Evolutionary conservation across 2,888 invertebrate species (phyloP).

Genomic region (Drosophila cracens): DNA sequence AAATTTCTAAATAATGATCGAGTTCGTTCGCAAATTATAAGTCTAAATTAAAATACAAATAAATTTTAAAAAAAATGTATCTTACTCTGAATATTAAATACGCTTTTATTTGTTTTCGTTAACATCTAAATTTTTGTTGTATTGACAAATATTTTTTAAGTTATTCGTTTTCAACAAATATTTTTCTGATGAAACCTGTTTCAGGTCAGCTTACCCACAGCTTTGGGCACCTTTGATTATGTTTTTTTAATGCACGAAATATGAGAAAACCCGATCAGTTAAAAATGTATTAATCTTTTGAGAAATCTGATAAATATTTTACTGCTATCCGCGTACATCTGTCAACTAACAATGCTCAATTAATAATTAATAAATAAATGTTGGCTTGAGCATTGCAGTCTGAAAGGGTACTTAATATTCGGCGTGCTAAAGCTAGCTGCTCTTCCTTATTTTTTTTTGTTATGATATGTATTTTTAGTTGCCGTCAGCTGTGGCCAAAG

Average conservation of each 20-base stretch:
- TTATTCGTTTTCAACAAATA: not conserved
- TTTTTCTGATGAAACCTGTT: not conserved
- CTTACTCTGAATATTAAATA: not conserved
- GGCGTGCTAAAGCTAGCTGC: not conserved
- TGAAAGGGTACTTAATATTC: not conserved
- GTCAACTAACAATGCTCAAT: not conserved
- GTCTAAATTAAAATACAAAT: not conserved
- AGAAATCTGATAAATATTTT: not conserved
- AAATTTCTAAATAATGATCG: not conserved
- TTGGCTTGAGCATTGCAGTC: not conserved
- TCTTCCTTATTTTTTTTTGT: not conserved
- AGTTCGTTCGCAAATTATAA: not conserved
- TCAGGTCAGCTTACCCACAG: not conserved
- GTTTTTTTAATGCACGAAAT: not conserved
- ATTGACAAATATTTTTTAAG: not conserved
- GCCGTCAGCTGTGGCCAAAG: constrained; percentile 31
- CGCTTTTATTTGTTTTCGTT: not conserved
- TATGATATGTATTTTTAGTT: not conserved
- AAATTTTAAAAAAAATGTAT: not conserved
- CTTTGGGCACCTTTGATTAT: not conserved
- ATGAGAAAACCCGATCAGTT: not conserved
- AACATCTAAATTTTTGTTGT: not conserved
- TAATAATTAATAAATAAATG: not conserved
- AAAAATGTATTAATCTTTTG: not conserved
- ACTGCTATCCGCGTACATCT: not conserved